Percentiles rank a stretch among this genome's conserved stretches.
Conservation (phyloP, 2,113 vertebrate genomes). For the Tachuris rubrigastra region DNA sequence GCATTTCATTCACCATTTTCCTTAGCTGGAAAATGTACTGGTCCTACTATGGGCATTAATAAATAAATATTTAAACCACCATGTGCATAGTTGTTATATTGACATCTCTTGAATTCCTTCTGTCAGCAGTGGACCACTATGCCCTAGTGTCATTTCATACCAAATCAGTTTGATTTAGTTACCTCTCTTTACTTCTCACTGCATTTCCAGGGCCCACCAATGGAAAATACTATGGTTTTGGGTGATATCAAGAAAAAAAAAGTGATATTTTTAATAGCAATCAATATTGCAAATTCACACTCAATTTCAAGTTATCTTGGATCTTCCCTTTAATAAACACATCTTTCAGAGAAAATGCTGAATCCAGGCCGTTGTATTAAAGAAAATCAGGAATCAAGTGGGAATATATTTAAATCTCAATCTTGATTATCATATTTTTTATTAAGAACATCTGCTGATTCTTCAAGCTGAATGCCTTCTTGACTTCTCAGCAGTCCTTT, state of each 20-base stretch:
- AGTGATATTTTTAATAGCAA: not conserved
- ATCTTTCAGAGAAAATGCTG: not conserved
- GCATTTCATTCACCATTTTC: not conserved
- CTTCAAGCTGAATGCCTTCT: not conserved
- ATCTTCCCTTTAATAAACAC: not conserved
- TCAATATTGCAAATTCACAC: not conserved
- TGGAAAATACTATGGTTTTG: not conserved
- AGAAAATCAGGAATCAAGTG: not conserved
- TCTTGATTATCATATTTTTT: not conserved
- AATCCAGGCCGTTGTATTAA: not conserved
- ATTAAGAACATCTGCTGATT: not conserved
- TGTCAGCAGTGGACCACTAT: not conserved
- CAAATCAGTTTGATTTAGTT: not conserved
- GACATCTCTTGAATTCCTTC: not conserved
- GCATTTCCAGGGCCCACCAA: not conserved
- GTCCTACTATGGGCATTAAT: not conserved
- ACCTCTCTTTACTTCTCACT: not conserved
- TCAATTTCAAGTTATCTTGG: not conserved
- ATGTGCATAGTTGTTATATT: not conserved
- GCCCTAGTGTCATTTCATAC: not conserved
- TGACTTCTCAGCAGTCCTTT: not conserved
- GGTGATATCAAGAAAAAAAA: not conserved
- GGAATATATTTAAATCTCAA: not conserved
- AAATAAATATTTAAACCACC: not conserved
- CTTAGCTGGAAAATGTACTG: not conserved